These are phyloP conservation scores for Enteromius afrohamiltoni DNA, from an alignment of 2,797 vertebrate species.

Conservation along the genomic window DNA sequence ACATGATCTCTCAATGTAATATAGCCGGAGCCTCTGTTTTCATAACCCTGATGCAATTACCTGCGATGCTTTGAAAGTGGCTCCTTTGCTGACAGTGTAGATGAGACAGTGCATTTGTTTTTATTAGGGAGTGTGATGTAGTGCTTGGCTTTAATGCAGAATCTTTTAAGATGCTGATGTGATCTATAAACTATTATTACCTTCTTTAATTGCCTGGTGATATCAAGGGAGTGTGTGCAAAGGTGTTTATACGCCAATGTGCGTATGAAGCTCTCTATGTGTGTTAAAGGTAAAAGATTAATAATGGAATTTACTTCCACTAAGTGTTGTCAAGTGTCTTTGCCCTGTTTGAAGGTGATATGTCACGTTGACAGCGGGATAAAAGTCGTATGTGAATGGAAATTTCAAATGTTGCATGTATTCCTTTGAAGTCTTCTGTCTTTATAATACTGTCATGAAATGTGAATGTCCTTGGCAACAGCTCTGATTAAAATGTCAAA, in stretches of 20 bases:
- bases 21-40: slow-evolving; percentile 17
- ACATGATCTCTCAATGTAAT: slow-evolving; percentile 13
- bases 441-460: not conserved
- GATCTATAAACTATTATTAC: slow-evolving; percentile 40
- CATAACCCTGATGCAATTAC: slow-evolving; percentile 42
- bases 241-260: not conserved
- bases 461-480: not conserved
- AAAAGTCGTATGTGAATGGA: not conserved
- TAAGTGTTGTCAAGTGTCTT: not conserved
- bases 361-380: slow-evolving; percentile 1
- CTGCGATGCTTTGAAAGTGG: slow-evolving; percentile 13
- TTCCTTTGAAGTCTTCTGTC: not conserved
- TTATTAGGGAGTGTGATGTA: slow-evolving; percentile 38
- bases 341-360: not conserved
- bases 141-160: slow-evolving; percentile 22
- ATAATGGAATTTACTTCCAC: slow-evolving; percentile 1
- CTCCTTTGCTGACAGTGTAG: slow-evolving; percentile 15
- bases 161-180: slow-evolving; percentile 31
- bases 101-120: slow-evolving; percentile 47
- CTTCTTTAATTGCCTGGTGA: slow-evolving; percentile 24
- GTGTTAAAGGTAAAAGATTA: not conserved
- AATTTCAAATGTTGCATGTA: not conserved
- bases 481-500: not conserved
- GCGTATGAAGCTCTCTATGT: not conserved
- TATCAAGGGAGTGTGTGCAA: not conserved